Evolutionary conservation across 2,797 vertebrate species (phyloP).

Genomic region (Neopelma chrysocephalum): DNA sequence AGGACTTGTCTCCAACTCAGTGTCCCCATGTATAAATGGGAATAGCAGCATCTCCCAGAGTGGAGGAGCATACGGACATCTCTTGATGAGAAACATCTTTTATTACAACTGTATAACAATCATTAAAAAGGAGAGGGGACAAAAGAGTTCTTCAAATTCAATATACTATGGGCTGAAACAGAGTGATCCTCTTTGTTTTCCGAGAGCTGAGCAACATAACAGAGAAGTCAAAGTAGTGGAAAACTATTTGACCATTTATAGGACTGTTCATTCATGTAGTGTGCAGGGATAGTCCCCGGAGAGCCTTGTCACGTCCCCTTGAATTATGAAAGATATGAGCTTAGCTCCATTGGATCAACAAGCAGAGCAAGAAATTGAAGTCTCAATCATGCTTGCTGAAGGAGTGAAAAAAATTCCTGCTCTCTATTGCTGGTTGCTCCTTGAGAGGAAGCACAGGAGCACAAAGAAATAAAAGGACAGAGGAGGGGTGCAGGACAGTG

Average conservation of each 20-base stretch:
- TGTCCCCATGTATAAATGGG: background rate
- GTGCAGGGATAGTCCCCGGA: background rate
- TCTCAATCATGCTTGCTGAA: constrained; percentile 1
- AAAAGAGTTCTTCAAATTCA: background rate
- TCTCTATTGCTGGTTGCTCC: background rate
- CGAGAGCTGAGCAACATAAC: background rate
- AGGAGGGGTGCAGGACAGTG: background rate
- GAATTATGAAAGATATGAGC: constrained; percentile 40
- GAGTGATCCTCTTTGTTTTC: background rate
- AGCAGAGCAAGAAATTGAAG: constrained; percentile 26
- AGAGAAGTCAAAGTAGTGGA: background rate
- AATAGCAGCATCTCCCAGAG: background rate
- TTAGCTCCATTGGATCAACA: constrained; percentile 6
- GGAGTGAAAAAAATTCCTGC: background rate
- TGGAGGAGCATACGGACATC: background rate
- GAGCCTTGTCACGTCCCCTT: background rate
- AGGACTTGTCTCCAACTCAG: background rate
- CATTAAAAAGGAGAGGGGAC: background rate
- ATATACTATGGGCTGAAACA: background rate
- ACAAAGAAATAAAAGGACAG: background rate
- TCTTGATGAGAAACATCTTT: background rate
- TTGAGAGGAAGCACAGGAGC: background rate
- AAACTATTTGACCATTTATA: constrained; percentile 5
- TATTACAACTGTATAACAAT: background rate
- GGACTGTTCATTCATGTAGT: background rate